A percentile compares a stretch with the other conserved stretches of the same genome.
Conservation (phyloP, 2,113 vertebrate genomes). For the Xiphophorus hellerii region DNA sequence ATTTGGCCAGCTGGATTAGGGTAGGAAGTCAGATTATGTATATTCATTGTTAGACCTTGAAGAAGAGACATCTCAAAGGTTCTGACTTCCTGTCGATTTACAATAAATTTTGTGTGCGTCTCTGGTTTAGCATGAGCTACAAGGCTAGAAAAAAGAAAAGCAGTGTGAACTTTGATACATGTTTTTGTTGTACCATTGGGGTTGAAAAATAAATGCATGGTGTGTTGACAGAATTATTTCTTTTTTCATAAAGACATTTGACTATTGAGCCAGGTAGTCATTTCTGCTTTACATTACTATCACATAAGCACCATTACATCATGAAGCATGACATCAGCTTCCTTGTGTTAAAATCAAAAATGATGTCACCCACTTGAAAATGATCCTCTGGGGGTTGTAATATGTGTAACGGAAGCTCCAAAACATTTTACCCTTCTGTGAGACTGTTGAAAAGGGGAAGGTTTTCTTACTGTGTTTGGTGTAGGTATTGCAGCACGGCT, state of each 20-base stretch:
- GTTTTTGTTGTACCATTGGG: constrained; percentile 13
- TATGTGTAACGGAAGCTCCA: constrained; percentile 58
- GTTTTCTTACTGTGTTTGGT: constrained; percentile 30
- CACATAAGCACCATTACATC: constrained; percentile 60
- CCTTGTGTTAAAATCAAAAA: constrained; percentile 47
- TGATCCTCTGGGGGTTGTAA: constrained; percentile 54
- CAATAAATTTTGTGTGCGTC: background rate
- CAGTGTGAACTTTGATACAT: background rate
- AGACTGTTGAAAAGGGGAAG: constrained; percentile 13
- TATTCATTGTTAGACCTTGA: constrained; percentile 20
- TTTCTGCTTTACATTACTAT: constrained; percentile 16
- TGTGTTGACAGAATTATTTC: background rate
- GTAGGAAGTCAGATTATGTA: constrained; percentile 32
- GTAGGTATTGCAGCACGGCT: constrained; percentile 26
- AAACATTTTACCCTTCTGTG: constrained; percentile 48
- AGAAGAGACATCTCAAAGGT: background rate
- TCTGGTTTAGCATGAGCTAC: background rate
- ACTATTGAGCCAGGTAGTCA: constrained; percentile 18
- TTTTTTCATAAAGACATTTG: constrained; percentile 18
- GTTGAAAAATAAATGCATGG: constrained; percentile 2
- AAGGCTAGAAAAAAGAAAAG: background rate
- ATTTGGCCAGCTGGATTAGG: constrained; percentile 22
- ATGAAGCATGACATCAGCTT: constrained; percentile 55
- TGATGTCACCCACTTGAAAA: constrained; percentile 70
- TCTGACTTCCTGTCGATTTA: constrained; percentile 9